Evolutionary conservation across 1,140 invertebrate species (phyloP).

Genomic region (Drosophila azteca): DNA sequence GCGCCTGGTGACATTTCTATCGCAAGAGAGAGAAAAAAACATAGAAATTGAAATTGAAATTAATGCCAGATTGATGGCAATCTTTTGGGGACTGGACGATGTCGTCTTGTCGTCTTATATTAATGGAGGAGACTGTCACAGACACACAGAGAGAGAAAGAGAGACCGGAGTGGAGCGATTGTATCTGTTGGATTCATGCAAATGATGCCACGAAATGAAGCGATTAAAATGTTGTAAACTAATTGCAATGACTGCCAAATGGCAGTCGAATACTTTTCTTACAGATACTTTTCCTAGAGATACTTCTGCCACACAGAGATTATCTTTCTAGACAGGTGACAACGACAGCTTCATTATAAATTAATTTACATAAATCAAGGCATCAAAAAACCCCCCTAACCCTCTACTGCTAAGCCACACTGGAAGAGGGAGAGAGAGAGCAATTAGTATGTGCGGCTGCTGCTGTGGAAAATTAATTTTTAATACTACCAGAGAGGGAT

Average conservation of each 20-base stretch:
- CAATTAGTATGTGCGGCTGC: slow-evolving; percentile 62
- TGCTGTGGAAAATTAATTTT: slow-evolving; percentile 67
- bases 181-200: slow-evolving; percentile 55
- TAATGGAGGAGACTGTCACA: slow-evolving; percentile 55
- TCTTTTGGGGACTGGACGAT: slow-evolving; percentile 35
- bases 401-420: too few species aligned
- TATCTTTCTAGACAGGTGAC: slow-evolving; percentile 75
- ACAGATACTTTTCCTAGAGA: not conserved
- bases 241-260: slow-evolving; percentile 40
- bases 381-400: too few species aligned
- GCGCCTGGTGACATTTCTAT: slow-evolving; percentile 49
- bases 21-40: slow-evolving; percentile 9
- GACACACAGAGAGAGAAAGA: slow-evolving; percentile 16
- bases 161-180: slow-evolving; percentile 4
- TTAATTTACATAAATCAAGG: too few species aligned
- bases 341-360: slow-evolving; percentile 81
- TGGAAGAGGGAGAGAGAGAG: slow-evolving; percentile 2
- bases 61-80: slow-evolving; percentile 73
- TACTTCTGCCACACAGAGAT: slow-evolving; percentile 41
- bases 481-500: slow-evolving; percentile 40
- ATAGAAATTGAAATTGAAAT: slow-evolving; percentile 60
- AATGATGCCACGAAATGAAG: slow-evolving; percentile 34
- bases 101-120: slow-evolving; percentile 53
- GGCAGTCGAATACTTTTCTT: slow-evolving; percentile 9
- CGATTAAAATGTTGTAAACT: slow-evolving; percentile 47